Conservation (phyloP, 2,797 vertebrate species). For the Chanos chanos region DNA sequence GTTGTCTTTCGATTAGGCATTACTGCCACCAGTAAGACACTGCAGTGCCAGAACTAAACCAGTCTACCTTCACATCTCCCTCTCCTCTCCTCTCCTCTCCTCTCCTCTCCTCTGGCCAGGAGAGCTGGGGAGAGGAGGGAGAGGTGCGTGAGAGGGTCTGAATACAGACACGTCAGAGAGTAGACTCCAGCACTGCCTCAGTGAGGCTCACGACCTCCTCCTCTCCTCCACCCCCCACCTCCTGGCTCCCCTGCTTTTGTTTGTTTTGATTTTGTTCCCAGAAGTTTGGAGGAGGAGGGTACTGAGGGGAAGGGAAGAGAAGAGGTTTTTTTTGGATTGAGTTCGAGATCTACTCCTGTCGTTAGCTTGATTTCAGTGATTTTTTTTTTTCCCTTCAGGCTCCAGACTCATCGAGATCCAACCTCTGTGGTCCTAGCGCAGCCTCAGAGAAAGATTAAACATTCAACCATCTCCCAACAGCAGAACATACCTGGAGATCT, state of each 20-base stretch:
- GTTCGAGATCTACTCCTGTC: constrained; percentile 50
- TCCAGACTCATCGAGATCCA: no score
- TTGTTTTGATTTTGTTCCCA: constrained; percentile 75
- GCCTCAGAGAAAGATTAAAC: no score
- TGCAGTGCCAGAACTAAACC: no score
- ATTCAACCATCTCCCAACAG: no score
- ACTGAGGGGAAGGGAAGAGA: constrained; percentile 4
- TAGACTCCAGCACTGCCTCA: constrained; percentile 65
- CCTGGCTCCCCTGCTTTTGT: constrained; percentile 50
- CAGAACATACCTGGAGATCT: no score
- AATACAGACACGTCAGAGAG: constrained; percentile 75
- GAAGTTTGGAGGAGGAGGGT: constrained; percentile 45
- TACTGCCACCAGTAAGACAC: constrained; percentile 69
- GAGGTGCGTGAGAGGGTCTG: constrained; percentile 55
- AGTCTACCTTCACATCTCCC: no score
- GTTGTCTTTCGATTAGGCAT: constrained; percentile 47
- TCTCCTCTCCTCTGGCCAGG: constrained; percentile 5
- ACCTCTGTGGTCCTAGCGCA: no score
- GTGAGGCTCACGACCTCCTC: constrained; percentile 28
- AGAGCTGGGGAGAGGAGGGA: constrained; percentile 13
- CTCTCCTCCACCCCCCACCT: constrained; percentile 29
- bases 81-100: no score
- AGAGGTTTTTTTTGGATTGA: constrained; percentile 32
- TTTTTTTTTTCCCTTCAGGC: no score
- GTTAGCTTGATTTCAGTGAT: constrained; percentile 35